Conservation (phyloP, 2,113 vertebrate species). For the Zapus hudsonius region DNA sequence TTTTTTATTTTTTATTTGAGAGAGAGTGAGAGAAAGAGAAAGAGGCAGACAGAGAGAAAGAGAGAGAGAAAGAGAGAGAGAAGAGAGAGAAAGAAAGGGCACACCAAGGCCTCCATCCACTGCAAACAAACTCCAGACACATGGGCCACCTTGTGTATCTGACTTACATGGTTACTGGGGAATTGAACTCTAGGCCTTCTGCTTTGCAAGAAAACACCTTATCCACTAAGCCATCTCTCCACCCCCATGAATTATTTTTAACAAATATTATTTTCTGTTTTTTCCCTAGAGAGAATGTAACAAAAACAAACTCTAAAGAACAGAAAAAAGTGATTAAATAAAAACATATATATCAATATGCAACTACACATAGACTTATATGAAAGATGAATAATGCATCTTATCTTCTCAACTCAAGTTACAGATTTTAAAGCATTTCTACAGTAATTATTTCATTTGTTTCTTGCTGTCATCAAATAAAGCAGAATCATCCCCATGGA, state of each 20-base stretch:
- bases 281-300: neutral
- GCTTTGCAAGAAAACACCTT: too few species aligned
- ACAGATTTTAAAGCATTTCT: constrained; percentile 13
- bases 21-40: too few species aligned
- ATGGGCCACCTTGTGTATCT: too few species aligned
- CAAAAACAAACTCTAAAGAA: neutral
- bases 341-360: neutral
- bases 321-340: neutral
- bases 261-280: neutral
- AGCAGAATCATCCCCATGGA: neutral
- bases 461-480: neutral
- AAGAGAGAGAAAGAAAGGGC: too few species aligned
- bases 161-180: too few species aligned
- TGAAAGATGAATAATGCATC: neutral
- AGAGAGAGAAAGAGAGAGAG: too few species aligned
- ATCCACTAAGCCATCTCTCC: too few species aligned
- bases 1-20: neutral
- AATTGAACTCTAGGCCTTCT: too few species aligned
- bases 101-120: too few species aligned
- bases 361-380: neutral
- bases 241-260: too few species aligned
- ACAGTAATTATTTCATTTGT: neutral
- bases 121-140: too few species aligned
- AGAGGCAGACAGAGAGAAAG: too few species aligned
- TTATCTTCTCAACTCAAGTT: neutral